phyloP scores from a whole-genome alignment of 2,113 vertebrate genomes.

The Salvator merianae region DNA sequence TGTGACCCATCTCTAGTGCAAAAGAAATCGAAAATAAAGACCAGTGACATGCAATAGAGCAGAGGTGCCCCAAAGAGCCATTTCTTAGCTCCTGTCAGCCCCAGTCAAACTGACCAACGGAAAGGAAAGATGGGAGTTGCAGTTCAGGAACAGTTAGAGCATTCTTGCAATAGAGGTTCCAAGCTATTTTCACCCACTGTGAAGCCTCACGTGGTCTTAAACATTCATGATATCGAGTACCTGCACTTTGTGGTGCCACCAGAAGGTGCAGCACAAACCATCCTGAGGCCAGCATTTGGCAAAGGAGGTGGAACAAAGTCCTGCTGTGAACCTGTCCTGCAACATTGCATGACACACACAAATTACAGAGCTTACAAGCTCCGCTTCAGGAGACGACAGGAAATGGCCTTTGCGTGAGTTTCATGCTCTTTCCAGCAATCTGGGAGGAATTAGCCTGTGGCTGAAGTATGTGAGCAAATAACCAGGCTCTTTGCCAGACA shows the following conservation, averaged over 20 bases:
- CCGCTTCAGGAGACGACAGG: background rate
- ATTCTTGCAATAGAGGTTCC: too few species aligned
- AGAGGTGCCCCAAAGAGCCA: too few species aligned
- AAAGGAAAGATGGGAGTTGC: background rate
- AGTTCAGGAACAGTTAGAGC: background rate
- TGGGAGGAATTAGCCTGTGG: background rate
- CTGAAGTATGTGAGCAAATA: background rate
- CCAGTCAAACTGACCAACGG: background rate
- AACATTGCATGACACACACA: constrained; percentile 22
- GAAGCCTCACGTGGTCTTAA: too few species aligned
- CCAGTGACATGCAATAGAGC: too few species aligned
- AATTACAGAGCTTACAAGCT: background rate
- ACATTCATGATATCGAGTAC: too few species aligned
- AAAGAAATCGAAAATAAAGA: too few species aligned
- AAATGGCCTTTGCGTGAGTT: constrained; percentile 11
- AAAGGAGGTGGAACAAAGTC: too few species aligned
- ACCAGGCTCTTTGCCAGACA: background rate
- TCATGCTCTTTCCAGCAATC: background rate
- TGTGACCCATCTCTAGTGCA: too few species aligned
- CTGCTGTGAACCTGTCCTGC: background rate
- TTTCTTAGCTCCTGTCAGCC: background rate
- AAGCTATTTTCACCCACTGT: too few species aligned
- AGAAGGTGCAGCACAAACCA: too few species aligned
- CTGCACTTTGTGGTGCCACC: too few species aligned
- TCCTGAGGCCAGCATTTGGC: too few species aligned